These are phyloP conservation scores for Oxystoma pomonae DNA, from an alignment of 2,888 invertebrate species.

Conservation along the genomic window DNA sequence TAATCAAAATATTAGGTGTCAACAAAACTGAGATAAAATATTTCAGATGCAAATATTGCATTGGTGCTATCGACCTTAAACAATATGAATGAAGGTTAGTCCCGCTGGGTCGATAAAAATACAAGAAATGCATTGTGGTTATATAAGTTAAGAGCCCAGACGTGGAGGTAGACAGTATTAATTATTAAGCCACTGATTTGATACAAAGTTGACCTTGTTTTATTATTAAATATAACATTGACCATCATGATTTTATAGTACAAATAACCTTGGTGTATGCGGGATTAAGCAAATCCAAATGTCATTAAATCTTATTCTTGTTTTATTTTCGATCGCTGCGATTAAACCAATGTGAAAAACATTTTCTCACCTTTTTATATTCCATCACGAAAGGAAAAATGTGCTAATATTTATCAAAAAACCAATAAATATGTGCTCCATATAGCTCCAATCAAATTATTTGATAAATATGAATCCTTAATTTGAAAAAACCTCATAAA, in stretches of 20 bases:
- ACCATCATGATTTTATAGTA: slow-evolving; percentile 30
- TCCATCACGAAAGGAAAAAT: too few species aligned
- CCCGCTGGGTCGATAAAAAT: background rate
- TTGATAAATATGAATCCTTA: too few species aligned
- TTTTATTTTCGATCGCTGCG: background rate
- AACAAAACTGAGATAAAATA: too few species aligned
- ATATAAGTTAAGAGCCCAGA: background rate
- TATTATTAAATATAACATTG: slow-evolving; percentile 32
- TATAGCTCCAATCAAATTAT: too few species aligned
- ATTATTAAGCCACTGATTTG: background rate
- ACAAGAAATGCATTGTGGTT: background rate
- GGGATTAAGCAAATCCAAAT: background rate
- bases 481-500: too few species aligned
- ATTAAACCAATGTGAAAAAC: too few species aligned
- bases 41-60: background rate
- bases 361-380: too few species aligned
- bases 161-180: background rate
- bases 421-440: too few species aligned
- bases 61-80: background rate
- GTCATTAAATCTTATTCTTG: background rate
- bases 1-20: too few species aligned
- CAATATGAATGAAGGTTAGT: background rate
- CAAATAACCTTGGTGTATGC: slow-evolving; percentile 17
- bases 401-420: too few species aligned
- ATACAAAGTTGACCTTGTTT: slow-evolving; percentile 16